phyloP scores from a whole-genome alignment of 2,113 vertebrate genomes.

The Dendropsophus ebraccatus region DNA sequence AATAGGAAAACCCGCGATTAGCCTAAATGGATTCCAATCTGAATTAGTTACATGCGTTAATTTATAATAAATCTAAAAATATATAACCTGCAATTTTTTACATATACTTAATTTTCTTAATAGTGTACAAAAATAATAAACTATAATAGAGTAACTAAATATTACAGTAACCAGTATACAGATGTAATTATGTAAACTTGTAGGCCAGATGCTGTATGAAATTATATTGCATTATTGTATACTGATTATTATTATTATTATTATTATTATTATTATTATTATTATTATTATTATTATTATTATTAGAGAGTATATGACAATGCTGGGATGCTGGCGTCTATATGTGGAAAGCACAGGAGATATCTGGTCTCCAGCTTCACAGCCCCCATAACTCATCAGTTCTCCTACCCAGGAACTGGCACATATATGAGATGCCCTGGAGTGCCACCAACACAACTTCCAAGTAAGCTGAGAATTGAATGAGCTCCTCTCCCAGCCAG shows the following conservation, averaged over 20 bases:
- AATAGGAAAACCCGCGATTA: background rate
- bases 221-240: background rate
- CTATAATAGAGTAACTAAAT: no score
- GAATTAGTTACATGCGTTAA: background rate
- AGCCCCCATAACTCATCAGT: slow-evolving; percentile 29
- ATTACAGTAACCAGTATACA: no score
- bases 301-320: no score
- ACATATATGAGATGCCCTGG: slow-evolving; percentile 22
- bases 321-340: no score
- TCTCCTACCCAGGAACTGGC: slow-evolving; percentile 38
- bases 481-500: background rate
- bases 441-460: slow-evolving; percentile 13
- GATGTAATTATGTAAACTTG: no score
- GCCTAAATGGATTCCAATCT: background rate
- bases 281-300: no score
- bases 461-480: slow-evolving; percentile 19
- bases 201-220: background rate
- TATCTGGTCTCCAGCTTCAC: slow-evolving; percentile 6
- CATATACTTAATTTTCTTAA: no score
- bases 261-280: no score
- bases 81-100: no score
- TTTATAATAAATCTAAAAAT: no score
- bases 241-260: no score
- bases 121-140: no score
- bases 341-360: background rate